Evolutionary conservation across 2,888 invertebrate species (phyloP), one percentile per base, ranked within the genome.

Genomic region (Calephelis perditalis): DNA sequence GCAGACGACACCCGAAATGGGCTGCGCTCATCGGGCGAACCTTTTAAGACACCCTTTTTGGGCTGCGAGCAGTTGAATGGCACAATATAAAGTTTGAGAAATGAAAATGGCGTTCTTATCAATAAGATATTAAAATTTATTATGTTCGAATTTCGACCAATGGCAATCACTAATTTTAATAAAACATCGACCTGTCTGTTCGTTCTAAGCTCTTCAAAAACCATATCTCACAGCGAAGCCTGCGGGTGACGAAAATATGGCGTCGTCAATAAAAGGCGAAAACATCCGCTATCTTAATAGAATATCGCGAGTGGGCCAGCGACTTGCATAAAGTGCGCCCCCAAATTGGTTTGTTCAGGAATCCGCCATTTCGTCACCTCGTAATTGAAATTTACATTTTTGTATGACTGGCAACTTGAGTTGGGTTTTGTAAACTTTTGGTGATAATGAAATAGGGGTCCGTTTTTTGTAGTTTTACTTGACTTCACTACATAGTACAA

Each of bases 211-310:
- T 36, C 56, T 56, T 35, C 8, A 57, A 56, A 62, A 63, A 47
- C 47, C 59, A 59, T 85, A 86, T 86, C 84, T 85, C 77, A 79
- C 65, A 84, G 81, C 86, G 85, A 81, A 83, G 80, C 65, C 74
- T 71, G 62, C 65, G 64, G 69, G 71, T 81, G 84, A 81, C 73
- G 81, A 79, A 82, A 87, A 86, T 86, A 86, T 85, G 82, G 73
- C 54, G 66, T 63, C 73, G 75, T 78, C 78, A 79, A 81, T 77
- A 75, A 71, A 71, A 70, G 67, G 67, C 73, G 67, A 68, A 67
- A 66, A 70, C 64, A 69, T 64, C 60, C 73, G 77, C 75, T 85
- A 87, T 87, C 87, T 86, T 86, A 88, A 88, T 87, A 86, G 85
- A 86, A 88, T 81, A 88, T 87, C 86, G 77, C 64, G 40, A 40